Conservation (phyloP, 2,113 vertebrate species). For the Mesocricetus auratus region DNA sequence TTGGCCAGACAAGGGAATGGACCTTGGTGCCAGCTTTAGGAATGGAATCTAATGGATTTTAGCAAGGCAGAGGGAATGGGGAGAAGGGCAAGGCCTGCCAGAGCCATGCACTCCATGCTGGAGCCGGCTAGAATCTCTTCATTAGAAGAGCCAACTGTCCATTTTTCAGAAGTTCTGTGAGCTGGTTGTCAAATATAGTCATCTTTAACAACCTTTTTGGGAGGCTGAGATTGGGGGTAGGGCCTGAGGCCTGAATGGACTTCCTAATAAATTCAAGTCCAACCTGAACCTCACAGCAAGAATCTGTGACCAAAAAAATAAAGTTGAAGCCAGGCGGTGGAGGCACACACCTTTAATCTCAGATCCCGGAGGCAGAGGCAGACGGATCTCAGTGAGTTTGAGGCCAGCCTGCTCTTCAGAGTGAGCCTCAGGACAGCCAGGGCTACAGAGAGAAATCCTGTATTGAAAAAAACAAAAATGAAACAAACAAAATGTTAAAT, state of each 20-base stretch:
- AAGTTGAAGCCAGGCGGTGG: no score
- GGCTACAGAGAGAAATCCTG: no score
- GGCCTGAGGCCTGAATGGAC: not conserved
- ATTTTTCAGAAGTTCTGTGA: not conserved
- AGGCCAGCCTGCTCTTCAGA: no score
- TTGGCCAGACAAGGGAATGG: not conserved
- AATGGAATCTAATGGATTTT: not conserved
- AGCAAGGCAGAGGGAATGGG: not conserved
- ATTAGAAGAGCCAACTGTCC: not conserved
- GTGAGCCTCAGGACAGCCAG: no score
- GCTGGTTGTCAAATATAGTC: not conserved
- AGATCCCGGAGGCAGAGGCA: no score
- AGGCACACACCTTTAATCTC: no score
- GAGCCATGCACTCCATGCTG: not conserved
- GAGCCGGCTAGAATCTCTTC: not conserved
- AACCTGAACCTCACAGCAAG: not conserved
- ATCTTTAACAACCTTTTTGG: not conserved
- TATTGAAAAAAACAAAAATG: no score
- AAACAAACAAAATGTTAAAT: not conserved
- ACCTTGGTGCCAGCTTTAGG: not conserved
- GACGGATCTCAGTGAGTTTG: no score
- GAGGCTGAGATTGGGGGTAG: not conserved
- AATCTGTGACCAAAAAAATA: not conserved
- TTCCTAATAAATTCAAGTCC: not conserved
- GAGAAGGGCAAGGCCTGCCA: not conserved